These are phyloP conservation scores for Cylas formicarius DNA, from an alignment of 1,140 invertebrate genomes.

Conservation along the genomic window DNA sequence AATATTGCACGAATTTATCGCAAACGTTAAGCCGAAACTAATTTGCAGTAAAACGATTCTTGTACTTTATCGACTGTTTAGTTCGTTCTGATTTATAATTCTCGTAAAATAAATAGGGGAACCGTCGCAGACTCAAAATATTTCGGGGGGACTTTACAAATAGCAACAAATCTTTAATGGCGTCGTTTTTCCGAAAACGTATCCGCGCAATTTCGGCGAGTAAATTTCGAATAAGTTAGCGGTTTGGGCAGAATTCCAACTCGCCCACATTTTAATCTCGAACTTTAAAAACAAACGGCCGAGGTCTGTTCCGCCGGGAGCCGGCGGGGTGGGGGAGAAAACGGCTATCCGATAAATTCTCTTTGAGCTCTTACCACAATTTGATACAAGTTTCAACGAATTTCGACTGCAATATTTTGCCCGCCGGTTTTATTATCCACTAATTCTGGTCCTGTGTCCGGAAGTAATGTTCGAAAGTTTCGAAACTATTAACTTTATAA, in stretches of 20 bases:
- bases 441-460: slow-evolving; percentile 2
- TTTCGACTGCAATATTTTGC: slow-evolving; percentile 1
- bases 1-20: too few species aligned
- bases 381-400: neutral
- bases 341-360: slow-evolving; percentile 9
- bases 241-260: slow-evolving; percentile 8
- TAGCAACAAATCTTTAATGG: slow-evolving; percentile 20
- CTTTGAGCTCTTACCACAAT: too few species aligned
- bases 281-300: slow-evolving; percentile 6
- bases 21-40: too few species aligned
- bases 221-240: slow-evolving; percentile 8
- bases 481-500: slow-evolving; percentile 16
- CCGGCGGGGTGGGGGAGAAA: too few species aligned
- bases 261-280: slow-evolving; percentile 5
- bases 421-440: neutral
- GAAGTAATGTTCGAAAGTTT: slow-evolving; percentile 8
- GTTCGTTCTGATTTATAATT: too few species aligned
- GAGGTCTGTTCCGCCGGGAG: slow-evolving; percentile 11
- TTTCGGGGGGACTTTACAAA: slow-evolving; percentile 10
- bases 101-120: too few species aligned
- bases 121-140: too few species aligned
- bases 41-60: too few species aligned
- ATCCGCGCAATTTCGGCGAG: slow-evolving; percentile 4
- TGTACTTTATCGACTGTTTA: too few species aligned
- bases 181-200: slow-evolving; percentile 15